Evolutionary conservation across 1,140 invertebrate genomes (phyloP).

Genomic region (Rhyzopertha dominica): DNA sequence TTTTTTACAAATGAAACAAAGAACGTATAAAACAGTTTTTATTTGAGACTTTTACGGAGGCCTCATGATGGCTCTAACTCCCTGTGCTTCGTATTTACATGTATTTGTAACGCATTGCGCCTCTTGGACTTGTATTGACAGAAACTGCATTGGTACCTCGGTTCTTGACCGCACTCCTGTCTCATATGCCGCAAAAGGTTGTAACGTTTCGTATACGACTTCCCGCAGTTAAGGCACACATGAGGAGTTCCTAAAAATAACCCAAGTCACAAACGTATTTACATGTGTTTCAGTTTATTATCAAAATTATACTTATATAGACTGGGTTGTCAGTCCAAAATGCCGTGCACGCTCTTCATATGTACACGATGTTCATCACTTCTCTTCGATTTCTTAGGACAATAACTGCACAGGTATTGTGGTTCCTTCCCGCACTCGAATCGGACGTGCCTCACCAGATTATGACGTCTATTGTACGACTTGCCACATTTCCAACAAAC

Average conservation of each 20-base stretch:
- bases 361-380: slow-evolving; percentile 49
- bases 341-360: slow-evolving; percentile 20
- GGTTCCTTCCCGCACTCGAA: slow-evolving; percentile 52
- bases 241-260: too few species aligned
- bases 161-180: slow-evolving; percentile 51
- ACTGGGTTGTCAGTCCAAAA: too few species aligned
- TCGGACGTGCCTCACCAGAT: slow-evolving; percentile 46
- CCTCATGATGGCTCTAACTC: too few species aligned
- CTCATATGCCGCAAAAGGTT: slow-evolving; percentile 52
- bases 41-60: too few species aligned
- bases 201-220: slow-evolving; percentile 50
- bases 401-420: slow-evolving; percentile 33
- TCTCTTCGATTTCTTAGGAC: slow-evolving; percentile 35
- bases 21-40: too few species aligned
- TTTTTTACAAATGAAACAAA: too few species aligned
- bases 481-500: too few species aligned
- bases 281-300: too few species aligned
- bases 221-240: slow-evolving; percentile 30
- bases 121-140: slow-evolving; percentile 33
- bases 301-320: too few species aligned
- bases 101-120: slow-evolving; percentile 43
- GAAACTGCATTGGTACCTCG: slow-evolving; percentile 49
- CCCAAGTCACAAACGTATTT: too few species aligned
- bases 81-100: slow-evolving; percentile 53
- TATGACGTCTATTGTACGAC: too few species aligned